phyloP scores from a whole-genome alignment of 1,140 invertebrate genomes.

The Drosophila azteca region DNA sequence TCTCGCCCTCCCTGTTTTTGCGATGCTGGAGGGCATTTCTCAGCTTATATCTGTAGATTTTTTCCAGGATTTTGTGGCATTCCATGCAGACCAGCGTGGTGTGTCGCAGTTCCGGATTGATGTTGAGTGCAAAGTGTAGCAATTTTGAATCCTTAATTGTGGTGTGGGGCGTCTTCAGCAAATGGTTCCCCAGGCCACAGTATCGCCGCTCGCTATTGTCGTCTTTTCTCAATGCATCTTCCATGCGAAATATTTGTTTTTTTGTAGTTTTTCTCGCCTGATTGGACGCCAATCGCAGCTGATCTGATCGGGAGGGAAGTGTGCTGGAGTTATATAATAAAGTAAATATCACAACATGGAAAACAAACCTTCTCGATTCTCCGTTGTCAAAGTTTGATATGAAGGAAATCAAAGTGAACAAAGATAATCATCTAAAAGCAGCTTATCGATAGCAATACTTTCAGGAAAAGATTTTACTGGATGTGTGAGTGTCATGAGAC shows the following conservation, averaged over 20 bases:
- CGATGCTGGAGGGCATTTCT: not conserved
- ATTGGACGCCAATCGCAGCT: no score
- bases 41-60: constrained; percentile 29
- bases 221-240: no score
- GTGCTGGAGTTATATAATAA: not conserved
- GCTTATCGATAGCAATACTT: no score
- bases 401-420: constrained; percentile 1
- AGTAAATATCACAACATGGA: constrained; percentile 13
- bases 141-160: constrained; percentile 24
- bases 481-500: no score
- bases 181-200: constrained; percentile 40
- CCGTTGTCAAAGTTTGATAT: constrained; percentile 11
- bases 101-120: constrained; percentile 25
- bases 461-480: no score
- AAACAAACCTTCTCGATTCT: not conserved
- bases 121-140: constrained; percentile 27
- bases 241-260: no score
- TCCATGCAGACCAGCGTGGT: constrained; percentile 22
- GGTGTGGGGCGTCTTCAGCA: constrained; percentile 7
- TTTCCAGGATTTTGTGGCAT: constrained; percentile 19
- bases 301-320: no score
- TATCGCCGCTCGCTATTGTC: not conserved
- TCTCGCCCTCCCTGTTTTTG: not conserved
- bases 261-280: not conserved
- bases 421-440: no score